Conservation (phyloP, 1,140 invertebrate species). For the Lithobius niger region DNA sequence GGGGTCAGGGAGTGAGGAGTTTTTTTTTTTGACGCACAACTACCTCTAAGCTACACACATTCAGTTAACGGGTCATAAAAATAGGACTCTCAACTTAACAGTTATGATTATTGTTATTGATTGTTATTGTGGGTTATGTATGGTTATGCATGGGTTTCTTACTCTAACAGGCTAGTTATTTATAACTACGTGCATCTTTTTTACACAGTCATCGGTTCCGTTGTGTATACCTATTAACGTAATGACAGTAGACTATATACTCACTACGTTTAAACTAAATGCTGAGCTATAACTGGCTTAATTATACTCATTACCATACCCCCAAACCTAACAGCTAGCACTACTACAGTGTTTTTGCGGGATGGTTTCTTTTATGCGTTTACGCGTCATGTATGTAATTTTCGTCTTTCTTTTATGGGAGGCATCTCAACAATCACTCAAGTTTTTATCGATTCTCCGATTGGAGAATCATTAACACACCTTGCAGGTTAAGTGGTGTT, state of each 20-base stretch:
- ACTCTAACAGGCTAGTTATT: background rate
- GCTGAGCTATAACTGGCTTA: too few relatives aligned
- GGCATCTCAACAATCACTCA: too few relatives aligned
- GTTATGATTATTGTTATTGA: conserved; percentile 6
- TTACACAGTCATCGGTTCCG: background rate
- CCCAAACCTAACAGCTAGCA: too few relatives aligned
- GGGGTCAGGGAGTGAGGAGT: background rate
- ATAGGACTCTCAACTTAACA: conserved; percentile 7
- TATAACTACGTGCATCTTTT: conserved; percentile 5
- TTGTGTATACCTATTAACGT: background rate
- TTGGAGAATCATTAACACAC: too few relatives aligned
- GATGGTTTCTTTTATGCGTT: too few relatives aligned
- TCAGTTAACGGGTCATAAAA: conserved; percentile 7
- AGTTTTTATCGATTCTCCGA: too few relatives aligned
- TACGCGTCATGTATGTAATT: too few relatives aligned
- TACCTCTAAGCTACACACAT: conserved; percentile 1
- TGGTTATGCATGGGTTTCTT: conserved; percentile 5
- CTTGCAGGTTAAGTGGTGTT: too few relatives aligned
- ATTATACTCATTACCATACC: too few relatives aligned
- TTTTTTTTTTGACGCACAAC: background rate
- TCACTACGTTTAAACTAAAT: too few relatives aligned
- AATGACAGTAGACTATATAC: background rate
- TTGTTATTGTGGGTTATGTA: conserved; percentile 3
- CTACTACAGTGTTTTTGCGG: too few relatives aligned
- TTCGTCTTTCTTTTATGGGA: too few relatives aligned